Conservation (phyloP, 2,797 vertebrate genomes). For the Masticophis lateralis region DNA sequence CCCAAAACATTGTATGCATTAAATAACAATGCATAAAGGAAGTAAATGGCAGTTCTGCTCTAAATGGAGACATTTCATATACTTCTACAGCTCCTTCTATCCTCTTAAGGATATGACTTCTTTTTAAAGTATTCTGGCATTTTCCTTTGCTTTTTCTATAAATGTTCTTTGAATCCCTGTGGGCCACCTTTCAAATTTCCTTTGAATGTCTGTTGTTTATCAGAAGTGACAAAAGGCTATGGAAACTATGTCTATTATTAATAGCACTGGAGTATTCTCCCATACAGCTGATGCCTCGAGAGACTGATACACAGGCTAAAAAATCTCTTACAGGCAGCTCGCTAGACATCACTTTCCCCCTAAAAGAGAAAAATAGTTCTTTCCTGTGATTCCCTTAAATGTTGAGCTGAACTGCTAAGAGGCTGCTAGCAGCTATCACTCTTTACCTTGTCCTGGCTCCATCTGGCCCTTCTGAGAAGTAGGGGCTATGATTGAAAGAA, state of each 20-base stretch:
- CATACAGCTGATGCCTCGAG: background rate
- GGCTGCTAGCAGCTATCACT: background rate
- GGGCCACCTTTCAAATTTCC: background rate
- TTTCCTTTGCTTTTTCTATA: background rate
- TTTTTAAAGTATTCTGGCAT: background rate
- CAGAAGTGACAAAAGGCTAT: background rate
- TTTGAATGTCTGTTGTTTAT: background rate
- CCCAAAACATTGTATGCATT: background rate
- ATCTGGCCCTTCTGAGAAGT: conserved; percentile 2
- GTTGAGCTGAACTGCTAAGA: background rate
- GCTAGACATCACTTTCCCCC: background rate
- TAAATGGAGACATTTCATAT: background rate
- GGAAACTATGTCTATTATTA: background rate
- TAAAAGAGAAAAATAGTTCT: background rate
- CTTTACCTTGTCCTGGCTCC: conserved; percentile 2
- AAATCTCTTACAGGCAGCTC: background rate
- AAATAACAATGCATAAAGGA: background rate
- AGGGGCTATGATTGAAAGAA: conserved; percentile 60
- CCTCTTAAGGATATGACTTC: background rate
- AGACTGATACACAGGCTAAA: background rate
- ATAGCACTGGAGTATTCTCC: background rate
- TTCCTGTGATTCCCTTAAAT: background rate
- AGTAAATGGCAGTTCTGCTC: background rate
- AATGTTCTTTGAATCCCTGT: background rate
- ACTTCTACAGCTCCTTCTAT: background rate